Evolutionary conservation across 2,797 vertebrate species (phyloP), one percentile per base, ranked within the genome.

Genomic region (Pteropus rufus): DNA sequence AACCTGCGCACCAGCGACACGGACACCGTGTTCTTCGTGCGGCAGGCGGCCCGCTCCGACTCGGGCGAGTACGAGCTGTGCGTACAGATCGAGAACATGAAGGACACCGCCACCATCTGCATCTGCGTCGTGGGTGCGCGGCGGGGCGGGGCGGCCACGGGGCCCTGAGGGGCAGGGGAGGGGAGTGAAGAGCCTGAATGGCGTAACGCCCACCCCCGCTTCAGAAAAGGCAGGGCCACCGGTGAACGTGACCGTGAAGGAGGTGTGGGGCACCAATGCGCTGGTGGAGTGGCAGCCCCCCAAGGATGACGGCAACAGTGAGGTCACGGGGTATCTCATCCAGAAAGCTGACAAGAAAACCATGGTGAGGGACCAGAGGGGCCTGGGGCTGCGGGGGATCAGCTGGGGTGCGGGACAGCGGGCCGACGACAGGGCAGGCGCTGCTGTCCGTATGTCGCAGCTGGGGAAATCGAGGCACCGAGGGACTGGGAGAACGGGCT

Each of bases 321-420:
- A 99, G 49, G 98, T 99, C 96, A 99, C 96, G 0, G 99, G 99
- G 69, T 99, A 99, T 96, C 98, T 98, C 1, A 97, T 99, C 83
- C 99, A 99, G 98, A 99, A 99, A 95, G 98, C 99, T 0, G 99
- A 99, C 98, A 98, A 98, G 98, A 99, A 99, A 97, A 99, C 99
- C 4, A 99, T 99, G 99, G 99, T 99, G 97, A 87, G 96, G 11
- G 24, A 0, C 4, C 9, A 2, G 62, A 15, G 56, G 73, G 52
- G 16, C 6, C 9, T 0, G 1, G 2, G 49, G 0, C 0, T 11
- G 67, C 3, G 31, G 0, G 23, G 39, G 52, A 4, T 0, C 49
- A 49, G 49, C 49, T 49, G 0, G 18, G 31, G 44, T 4, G 31
- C 0, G 23, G 26, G 54, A 7, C 36, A 8, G 16, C 21, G 3